phyloP scores from a whole-genome alignment of 2,113 vertebrate genomes.

The Stomatorhinus ivindoensis region DNA sequence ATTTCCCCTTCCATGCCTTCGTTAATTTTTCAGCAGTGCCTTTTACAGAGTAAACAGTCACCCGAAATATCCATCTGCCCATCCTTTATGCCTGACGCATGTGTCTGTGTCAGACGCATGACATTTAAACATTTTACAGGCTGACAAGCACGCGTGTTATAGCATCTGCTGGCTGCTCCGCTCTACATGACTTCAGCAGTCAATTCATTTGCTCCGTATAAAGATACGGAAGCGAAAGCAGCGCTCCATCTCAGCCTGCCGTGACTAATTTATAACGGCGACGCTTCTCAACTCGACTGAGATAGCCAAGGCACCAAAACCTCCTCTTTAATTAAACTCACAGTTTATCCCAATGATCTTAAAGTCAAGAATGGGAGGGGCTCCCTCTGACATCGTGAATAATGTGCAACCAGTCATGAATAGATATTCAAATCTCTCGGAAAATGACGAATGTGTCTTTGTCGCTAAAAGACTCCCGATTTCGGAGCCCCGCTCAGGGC shows the following conservation, averaged over 20 bases:
- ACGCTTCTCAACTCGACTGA: conserved; percentile 40
- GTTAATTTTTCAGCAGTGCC: conserved; percentile 35
- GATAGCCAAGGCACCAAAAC: conserved; percentile 26
- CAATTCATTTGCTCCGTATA: neutral
- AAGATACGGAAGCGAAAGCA: neutral
- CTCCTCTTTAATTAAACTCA: conserved; percentile 50
- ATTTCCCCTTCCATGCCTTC: conserved; percentile 36
- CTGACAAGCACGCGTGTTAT: neutral
- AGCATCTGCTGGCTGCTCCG: neutral
- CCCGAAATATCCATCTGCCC: conserved; percentile 19
- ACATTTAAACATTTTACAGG: neutral
- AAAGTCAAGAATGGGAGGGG: conserved; percentile 25
- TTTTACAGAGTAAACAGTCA: conserved; percentile 30
- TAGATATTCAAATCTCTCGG: conserved; percentile 49
- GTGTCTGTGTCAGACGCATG: conserved; percentile 3
- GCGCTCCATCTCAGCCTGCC: neutral
- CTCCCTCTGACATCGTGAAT: conserved; percentile 20
- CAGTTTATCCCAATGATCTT: conserved; percentile 43
- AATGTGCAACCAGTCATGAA: conserved; percentile 36
- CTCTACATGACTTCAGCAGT: neutral
- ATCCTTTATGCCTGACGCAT: conserved; percentile 2
- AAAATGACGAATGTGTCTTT: conserved; percentile 43
- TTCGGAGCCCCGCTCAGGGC: conserved; percentile 31
- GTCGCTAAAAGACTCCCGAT: conserved; percentile 34
- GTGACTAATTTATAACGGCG: conserved; percentile 30